Evolutionary conservation across 2,888 invertebrate genomes (phyloP), one percentile per base, ranked within the genome.

Genomic region (Melieria crassipennis): DNA sequence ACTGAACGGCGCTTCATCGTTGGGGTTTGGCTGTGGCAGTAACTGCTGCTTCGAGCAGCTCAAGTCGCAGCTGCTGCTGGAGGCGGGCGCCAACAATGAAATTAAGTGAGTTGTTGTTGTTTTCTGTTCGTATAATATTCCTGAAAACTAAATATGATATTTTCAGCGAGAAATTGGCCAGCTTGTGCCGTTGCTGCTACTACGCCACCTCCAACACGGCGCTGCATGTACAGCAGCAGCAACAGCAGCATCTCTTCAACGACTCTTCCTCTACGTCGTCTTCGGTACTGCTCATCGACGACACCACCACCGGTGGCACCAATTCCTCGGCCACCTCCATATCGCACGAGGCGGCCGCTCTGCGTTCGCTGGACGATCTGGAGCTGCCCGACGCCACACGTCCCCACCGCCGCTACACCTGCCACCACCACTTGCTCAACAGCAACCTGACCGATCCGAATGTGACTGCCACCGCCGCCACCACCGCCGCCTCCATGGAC

Each of bases 301-400:
- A 91, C 62, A 84, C 86, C 11, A 78, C 76, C n/a, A 71, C 70
- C 10, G 72, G 70, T 7, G 82, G 81, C 65, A 80, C 77, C 5
- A 80, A 79, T 7, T 81, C 80, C 7, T 75, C 75, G 42, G 77
- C 77, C 5, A 74, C 75, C 1, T 77, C 78, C 11, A 65, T 60
- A 0, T 79, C 85, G 80, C 75, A 81, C 10, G 89, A 89, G 7
- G 89, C 89, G 11, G 89, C 89, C 10, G 89, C 90, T 0, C 82
- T 91, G 69, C 87, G 91, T 60, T 90, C 90, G 11, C 84, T 91
- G 60, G 90, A 90, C 80, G 91, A 91, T 79, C 79, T 90, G 52
- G 89, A 89, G 67, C 73, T 86, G 30, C 82, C 84, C 5, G 85
- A 87, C 73, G 80, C 83, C 6, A 79, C 82, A 56, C 78, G 82